A percentile compares a stretch with the other conserved stretches of the same genome.
phyloP scores from a whole-genome alignment of 2,888 invertebrate genomes.

The Cryptops parisi region DNA sequence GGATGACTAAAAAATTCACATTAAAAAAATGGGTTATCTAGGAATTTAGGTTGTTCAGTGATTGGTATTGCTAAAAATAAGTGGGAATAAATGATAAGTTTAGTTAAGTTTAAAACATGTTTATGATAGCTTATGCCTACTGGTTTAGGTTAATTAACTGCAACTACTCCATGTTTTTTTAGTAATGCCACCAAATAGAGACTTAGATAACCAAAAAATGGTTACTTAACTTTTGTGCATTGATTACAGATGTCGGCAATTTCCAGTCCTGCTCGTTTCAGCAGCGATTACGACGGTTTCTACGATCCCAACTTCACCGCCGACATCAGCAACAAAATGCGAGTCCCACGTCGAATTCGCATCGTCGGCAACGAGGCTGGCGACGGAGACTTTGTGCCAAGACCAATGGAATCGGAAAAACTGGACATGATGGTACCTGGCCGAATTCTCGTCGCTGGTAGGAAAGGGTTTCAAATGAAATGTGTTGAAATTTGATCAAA shows the following conservation, averaged over 20 bases:
- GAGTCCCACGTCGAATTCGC: conserved; percentile 61
- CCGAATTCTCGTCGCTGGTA: conserved; percentile 31
- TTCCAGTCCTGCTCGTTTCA: conserved; percentile 36
- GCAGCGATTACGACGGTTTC: conserved; percentile 41
- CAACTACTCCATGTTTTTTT: no score
- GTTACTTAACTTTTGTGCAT: no score
- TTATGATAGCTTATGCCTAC: no score
- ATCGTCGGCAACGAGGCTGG: conserved; percentile 42
- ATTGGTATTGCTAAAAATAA: no score
- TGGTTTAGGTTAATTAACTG: no score
- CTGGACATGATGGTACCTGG: conserved; percentile 31
- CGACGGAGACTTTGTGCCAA: conserved; percentile 17
- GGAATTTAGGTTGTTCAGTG: no score
- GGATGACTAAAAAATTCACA: no score
- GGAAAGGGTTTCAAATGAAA: conserved; percentile 22
- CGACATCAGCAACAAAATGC: conserved; percentile 66
- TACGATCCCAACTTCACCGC: conserved; percentile 58
- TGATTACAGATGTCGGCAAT: conserved; percentile 14
- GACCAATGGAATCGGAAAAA: conserved; percentile 44
- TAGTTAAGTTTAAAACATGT: no score
- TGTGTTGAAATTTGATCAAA: background rate
- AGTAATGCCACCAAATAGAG: no score
- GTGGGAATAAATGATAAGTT: no score
- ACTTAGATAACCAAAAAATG: no score
- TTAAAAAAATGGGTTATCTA: no score